These are phyloP conservation scores for Drosophila borealis DNA, from an alignment of 2,888 invertebrate species.

Conservation along the genomic window DNA sequence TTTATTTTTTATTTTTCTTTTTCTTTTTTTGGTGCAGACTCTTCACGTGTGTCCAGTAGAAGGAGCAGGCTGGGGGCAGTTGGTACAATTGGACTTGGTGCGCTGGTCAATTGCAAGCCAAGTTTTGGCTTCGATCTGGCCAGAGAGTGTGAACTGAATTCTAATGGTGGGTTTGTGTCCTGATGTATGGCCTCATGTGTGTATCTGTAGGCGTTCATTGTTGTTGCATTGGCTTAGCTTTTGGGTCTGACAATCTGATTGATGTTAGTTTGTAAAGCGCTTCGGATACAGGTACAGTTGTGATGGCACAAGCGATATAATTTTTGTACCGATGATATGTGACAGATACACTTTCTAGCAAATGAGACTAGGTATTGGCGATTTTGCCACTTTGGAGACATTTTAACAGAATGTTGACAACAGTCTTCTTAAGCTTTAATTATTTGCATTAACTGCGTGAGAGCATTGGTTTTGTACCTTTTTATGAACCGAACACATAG, in stretches of 20 bases:
- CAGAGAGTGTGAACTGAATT: conserved; percentile 25
- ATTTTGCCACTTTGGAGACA: too few relatives aligned
- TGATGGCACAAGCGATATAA: conserved; percentile 1
- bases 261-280: conserved; percentile 45
- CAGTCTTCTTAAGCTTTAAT: too few relatives aligned
- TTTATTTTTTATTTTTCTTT: not conserved
- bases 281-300: conserved; percentile 44
- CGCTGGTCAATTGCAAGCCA: conserved; percentile 78
- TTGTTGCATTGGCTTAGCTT: conserved; percentile 32
- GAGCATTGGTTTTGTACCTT: too few relatives aligned
- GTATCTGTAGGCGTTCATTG: conserved; percentile 42
- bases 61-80: conserved; percentile 10
- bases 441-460: too few relatives aligned
- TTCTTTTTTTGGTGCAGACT: conserved; percentile 20
- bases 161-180: conserved; percentile 38
- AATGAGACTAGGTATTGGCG: not conserved
- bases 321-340: too few relatives aligned
- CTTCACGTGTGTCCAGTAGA: conserved; percentile 20
- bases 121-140: conserved; percentile 54
- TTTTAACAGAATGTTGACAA: too few relatives aligned
- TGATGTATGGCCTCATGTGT: conserved; percentile 10
- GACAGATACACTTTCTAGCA: conserved; percentile 1
- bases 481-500: too few relatives aligned
- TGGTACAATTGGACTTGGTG: conserved; percentile 71
- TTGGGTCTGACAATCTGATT: conserved; percentile 46